A percentile compares a stretch with the other conserved stretches of the same genome.
These are phyloP conservation scores for Maconellicoccus hirsutus DNA, from an alignment of 1,140 invertebrate genomes.

Conservation along the genomic window DNA sequence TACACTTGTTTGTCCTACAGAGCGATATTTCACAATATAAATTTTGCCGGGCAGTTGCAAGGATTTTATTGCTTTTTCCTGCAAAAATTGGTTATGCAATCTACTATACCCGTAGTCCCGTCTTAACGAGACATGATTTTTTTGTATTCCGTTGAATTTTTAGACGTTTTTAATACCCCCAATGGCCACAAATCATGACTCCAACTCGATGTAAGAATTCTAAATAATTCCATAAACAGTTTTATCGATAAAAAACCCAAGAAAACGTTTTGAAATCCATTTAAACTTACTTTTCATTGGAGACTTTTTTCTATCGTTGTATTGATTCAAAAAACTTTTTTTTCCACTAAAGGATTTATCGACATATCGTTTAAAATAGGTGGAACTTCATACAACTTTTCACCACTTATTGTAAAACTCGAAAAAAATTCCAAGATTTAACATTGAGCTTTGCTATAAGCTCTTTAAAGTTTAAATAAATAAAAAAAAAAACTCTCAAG, in stretches of 20 bases:
- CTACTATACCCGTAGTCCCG: too few relatives aligned
- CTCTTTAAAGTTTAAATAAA: not conserved
- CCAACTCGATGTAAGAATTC: too few relatives aligned
- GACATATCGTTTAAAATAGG: constrained; percentile 15
- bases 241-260: not conserved
- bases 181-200: not conserved
- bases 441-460: not conserved
- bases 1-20: too few relatives aligned
- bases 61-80: too few relatives aligned
- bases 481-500: constrained; percentile 4
- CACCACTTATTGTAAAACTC: not conserved
- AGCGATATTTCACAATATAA: too few relatives aligned
- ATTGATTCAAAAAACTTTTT: constrained; percentile 4
- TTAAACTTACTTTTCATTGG: not conserved
- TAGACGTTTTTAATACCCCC: not conserved
- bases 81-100: too few relatives aligned
- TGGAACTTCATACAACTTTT: not conserved
- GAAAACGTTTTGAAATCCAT: constrained; percentile 11
- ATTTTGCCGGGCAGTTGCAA: too few relatives aligned
- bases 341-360: not conserved
- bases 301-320: not conserved
- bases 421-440: not conserved
- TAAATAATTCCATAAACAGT: not conserved
- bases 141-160: too few relatives aligned
- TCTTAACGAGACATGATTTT: too few relatives aligned